These are phyloP conservation scores for Psittacula cyanocephala DNA, from an alignment of 2,113 vertebrate genomes.

Conservation along the genomic window DNA sequence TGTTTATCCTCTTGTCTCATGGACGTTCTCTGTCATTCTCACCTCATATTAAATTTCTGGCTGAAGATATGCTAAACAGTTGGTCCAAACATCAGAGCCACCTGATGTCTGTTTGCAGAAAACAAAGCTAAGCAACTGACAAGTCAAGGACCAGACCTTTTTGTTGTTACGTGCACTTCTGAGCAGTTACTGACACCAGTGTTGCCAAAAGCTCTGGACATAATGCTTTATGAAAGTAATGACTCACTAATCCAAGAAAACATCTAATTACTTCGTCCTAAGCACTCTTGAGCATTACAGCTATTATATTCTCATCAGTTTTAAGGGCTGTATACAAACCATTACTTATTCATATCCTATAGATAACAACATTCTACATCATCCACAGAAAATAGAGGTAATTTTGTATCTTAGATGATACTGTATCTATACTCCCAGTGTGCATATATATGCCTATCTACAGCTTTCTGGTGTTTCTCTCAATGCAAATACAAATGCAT, in stretches of 20 bases:
- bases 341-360: not conserved
- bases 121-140: constrained; percentile 1
- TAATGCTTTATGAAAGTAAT: not conserved
- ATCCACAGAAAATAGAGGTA: not conserved
- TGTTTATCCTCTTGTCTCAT: constrained; percentile 20
- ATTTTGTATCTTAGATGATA: not conserved
- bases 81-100: constrained; percentile 49
- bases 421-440: not conserved
- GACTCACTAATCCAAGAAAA: not conserved
- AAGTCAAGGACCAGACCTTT: constrained; percentile 3
- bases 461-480: not conserved
- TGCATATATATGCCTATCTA: not conserved
- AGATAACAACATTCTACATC: not conserved
- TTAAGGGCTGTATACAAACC: not conserved
- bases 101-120: constrained; percentile 36
- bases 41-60: constrained; percentile 57
- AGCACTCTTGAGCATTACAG: not conserved
- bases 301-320: not conserved
- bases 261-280: not conserved
- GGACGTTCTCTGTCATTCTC: constrained; percentile 39
- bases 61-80: constrained; percentile 34
- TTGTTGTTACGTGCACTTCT: not conserved
- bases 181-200: not conserved
- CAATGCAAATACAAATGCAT: not conserved
- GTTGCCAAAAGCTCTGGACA: not conserved